phyloP scores from a whole-genome alignment of 2,888 invertebrate species.

The Dicroscelio sp. region DNA sequence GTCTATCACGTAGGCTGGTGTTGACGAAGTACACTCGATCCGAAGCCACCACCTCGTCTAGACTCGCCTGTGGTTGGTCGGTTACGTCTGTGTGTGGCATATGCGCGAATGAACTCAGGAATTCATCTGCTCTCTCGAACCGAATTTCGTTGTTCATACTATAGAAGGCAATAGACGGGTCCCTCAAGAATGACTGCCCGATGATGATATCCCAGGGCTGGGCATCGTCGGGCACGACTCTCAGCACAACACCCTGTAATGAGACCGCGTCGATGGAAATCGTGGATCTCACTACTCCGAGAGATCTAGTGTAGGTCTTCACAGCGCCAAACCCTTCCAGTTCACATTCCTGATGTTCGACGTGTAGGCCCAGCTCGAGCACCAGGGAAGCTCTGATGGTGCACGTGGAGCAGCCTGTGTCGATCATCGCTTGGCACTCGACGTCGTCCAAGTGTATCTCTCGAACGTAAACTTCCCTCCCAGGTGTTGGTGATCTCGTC shows the following conservation, averaged over 20 bases:
- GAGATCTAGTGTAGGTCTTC: neutral
- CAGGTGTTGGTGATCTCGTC: too few species aligned
- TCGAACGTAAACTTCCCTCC: too few species aligned
- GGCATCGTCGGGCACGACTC: constrained; percentile 2
- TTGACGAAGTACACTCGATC: too few species aligned
- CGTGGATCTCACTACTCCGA: neutral
- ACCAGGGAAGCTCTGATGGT: constrained; percentile 6
- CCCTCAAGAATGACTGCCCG: neutral
- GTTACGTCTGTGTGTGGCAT: too few species aligned
- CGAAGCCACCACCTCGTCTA: too few species aligned
- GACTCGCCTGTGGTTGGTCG: too few species aligned
- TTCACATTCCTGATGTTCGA: neutral
- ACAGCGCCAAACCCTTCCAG: neutral
- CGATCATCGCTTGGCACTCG: constrained; percentile 1
- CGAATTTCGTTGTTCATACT: neutral
- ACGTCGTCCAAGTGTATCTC: neutral
- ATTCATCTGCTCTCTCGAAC: neutral
- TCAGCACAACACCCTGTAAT: neutral
- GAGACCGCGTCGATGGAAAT: neutral
- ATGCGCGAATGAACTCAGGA: too few species aligned
- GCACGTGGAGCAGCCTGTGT: constrained; percentile 3
- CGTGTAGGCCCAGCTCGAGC: neutral
- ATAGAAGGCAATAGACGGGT: neutral
- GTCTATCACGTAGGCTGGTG: too few species aligned
- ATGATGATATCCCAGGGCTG: constrained; percentile 1